Percentiles rank a stretch among this genome's conserved stretches.
These are phyloP conservation scores for Lethenteron reissneri DNA, from an alignment of 2,113 vertebrate genomes.

Conservation along the genomic window DNA sequence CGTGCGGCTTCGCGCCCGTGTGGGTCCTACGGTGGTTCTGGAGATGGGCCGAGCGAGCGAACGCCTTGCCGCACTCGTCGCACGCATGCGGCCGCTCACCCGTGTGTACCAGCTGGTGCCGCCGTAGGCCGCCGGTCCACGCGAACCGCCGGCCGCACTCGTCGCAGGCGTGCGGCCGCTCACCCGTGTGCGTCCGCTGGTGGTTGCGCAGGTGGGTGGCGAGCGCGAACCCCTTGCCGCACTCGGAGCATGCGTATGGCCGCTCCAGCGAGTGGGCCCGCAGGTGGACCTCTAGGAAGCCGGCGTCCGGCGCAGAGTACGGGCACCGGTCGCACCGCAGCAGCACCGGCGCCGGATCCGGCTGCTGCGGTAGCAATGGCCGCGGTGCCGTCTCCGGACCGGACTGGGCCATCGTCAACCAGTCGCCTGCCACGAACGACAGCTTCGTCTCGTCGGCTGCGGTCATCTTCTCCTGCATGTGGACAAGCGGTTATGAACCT, in stretches of 20 bases:
- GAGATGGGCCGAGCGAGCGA: not conserved
- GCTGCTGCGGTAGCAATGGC: too few relatives aligned
- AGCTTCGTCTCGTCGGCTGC: too few relatives aligned
- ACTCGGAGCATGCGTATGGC: not conserved
- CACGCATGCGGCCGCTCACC: not conserved
- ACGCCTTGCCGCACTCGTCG: not conserved
- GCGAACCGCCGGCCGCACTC: not conserved
- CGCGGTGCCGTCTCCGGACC: too few relatives aligned
- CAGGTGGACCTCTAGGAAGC: too few relatives aligned
- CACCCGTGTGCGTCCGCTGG: not conserved
- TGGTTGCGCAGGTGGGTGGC: not conserved
- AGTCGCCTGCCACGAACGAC: too few relatives aligned
- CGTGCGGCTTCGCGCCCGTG: not conserved
- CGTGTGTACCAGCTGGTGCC: not conserved
- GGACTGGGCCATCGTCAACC: too few relatives aligned
- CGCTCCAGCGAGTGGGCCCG: not conserved
- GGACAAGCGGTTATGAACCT: too few relatives aligned
- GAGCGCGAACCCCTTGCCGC: not conserved
- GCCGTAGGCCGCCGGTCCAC: not conserved
- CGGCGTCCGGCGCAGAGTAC: too few relatives aligned
- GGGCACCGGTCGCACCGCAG: too few relatives aligned
- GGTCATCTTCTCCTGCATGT: too few relatives aligned
- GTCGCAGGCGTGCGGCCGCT: not conserved
- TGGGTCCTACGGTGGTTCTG: not conserved
- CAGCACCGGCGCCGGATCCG: too few relatives aligned